These are phyloP conservation scores for Argyra leucocephala DNA, from an alignment of 2,888 invertebrate species.

Conservation along the genomic window DNA sequence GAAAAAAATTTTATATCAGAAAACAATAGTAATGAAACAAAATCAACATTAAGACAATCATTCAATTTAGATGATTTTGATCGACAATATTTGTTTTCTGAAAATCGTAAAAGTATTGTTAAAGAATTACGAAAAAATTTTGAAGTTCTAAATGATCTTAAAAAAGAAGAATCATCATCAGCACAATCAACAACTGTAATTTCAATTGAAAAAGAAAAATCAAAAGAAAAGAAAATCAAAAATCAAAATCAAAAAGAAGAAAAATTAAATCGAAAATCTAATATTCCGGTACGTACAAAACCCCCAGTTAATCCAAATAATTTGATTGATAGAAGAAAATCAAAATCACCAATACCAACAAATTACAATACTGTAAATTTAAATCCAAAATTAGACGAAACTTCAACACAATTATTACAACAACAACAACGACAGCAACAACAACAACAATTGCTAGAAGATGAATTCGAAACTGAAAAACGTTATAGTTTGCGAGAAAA, in stretches of 20 bases:
- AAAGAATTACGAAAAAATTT: conserved; percentile 25
- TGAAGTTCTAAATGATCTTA: conserved; percentile 16
- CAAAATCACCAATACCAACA: conserved; percentile 1
- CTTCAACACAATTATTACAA: background rate
- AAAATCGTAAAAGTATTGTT: conserved; percentile 22
- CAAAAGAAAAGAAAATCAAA: conserved; percentile 22
- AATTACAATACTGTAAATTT: background rate
- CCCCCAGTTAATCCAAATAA: background rate
- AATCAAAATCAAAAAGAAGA: background rate
- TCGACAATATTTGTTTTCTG: conserved; percentile 21
- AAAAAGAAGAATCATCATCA: background rate
- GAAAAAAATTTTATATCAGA: background rate
- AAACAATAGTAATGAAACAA: background rate
- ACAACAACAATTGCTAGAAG: background rate
- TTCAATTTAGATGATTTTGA: conserved; percentile 24
- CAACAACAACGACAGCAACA: conserved; percentile 4
- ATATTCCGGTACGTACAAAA: conserved; percentile 4
- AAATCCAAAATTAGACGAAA: conserved; percentile 1
- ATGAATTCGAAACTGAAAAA: conserved; percentile 20
- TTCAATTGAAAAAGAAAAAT: background rate
- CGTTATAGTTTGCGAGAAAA: conserved; percentile 21
- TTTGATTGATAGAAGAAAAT: background rate
- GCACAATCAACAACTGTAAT: background rate
- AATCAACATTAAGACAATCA: conserved; percentile 17
- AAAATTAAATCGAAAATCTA: background rate